phyloP scores from a whole-genome alignment of 1,140 invertebrate genomes.

The Bombus balteatus region DNA sequence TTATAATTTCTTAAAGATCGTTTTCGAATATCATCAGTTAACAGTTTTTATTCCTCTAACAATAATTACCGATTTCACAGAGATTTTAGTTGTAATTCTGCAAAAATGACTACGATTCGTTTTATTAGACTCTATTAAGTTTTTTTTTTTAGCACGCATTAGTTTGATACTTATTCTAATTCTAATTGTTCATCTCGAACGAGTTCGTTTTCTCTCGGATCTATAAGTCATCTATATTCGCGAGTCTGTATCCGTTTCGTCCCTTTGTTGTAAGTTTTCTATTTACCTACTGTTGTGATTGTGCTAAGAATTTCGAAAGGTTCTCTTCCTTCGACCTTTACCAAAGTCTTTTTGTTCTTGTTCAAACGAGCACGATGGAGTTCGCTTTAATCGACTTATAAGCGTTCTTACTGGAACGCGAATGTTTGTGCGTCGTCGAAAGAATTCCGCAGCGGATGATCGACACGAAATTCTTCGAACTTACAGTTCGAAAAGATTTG shows the following conservation, averaged over 20 bases:
- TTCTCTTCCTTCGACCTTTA: constrained; percentile 47
- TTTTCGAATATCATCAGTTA: no score
- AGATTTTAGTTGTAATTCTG: no score
- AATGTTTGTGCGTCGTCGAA: neutral
- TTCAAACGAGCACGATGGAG: constrained; percentile 21
- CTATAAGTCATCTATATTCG: neutral
- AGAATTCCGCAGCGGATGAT: neutral
- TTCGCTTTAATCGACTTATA: constrained; percentile 39
- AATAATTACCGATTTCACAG: no score
- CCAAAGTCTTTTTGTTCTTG: constrained; percentile 36
- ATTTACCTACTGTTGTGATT: constrained; percentile 63
- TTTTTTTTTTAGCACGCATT: neutral
- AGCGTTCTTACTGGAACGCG: constrained; percentile 38
- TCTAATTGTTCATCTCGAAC: neutral
- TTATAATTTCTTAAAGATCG: no score
- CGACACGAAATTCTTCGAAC: neutral
- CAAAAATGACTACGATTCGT: neutral
- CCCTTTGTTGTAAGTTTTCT: constrained; percentile 47
- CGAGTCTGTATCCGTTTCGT: neutral
- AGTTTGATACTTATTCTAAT: neutral
- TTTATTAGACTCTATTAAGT: neutral
- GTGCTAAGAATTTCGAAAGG: constrained; percentile 60
- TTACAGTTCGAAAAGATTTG: no score
- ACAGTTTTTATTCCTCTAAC: no score
- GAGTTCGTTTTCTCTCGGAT: neutral